Percentiles rank a stretch among this genome's conserved stretches.
phyloP scores from a whole-genome alignment of 1,140 invertebrate genomes.

The Macrostomum lignano region DNA sequence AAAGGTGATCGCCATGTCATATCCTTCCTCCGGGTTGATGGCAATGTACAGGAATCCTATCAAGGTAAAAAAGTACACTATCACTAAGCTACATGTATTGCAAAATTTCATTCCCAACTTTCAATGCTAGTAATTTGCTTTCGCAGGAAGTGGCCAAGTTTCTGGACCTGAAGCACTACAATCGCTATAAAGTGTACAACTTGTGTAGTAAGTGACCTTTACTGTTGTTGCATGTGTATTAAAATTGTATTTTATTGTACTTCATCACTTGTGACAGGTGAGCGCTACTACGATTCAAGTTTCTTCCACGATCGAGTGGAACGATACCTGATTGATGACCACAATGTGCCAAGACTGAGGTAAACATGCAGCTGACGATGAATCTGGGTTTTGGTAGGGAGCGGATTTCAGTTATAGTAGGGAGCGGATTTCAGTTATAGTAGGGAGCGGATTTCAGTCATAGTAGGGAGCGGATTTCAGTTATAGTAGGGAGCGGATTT shows the following conservation, averaged over 20 bases:
- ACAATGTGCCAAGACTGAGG: conserved; percentile 34
- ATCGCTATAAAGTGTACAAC: conserved; percentile 36
- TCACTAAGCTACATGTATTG: background rate
- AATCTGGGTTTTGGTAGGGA: too few relatives aligned
- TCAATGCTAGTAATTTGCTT: conserved; percentile 3
- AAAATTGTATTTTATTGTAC: too few relatives aligned
- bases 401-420: too few relatives aligned
- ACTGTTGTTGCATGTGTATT: background rate
- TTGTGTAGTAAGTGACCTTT: conserved; percentile 30
- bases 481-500: too few relatives aligned
- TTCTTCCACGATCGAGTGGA: conserved; percentile 33
- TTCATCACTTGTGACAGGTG: too few relatives aligned
- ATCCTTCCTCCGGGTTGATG: too few relatives aligned
- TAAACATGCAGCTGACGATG: conserved; percentile 21
- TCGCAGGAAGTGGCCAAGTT: conserved; percentile 33
- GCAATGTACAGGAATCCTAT: conserved; percentile 35
- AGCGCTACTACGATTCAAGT: conserved; percentile 32
- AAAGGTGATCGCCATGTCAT: too few relatives aligned
- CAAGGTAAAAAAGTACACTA: conserved; percentile 14
- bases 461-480: too few relatives aligned
- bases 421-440: too few relatives aligned
- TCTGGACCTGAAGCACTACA: conserved; percentile 32
- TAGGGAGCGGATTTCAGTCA: too few relatives aligned
- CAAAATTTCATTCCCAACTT: too few relatives aligned
- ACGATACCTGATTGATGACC: conserved; percentile 34